Base-by-base conservation (phyloP, 2,888 invertebrate genomes). In the Gasteruption jaculator region DNA sequence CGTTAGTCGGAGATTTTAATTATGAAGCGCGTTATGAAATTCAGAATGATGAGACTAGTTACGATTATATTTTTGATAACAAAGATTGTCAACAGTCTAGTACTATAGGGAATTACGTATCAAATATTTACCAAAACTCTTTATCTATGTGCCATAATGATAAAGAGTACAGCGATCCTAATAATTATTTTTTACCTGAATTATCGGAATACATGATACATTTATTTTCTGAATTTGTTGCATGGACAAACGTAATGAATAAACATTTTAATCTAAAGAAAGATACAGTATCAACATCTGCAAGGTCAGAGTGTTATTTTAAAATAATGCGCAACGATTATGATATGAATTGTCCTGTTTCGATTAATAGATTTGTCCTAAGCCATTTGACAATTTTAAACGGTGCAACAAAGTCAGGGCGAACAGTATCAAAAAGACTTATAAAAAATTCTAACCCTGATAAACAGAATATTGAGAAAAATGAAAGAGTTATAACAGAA, bases 231-330 rank as follows among this genome's bases (percentile, higher is more conserved):
- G 25, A 46, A 26, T 41, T 38, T 38, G 38, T 41, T 24, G 38
- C 34, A 2, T 47, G 41, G 43, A 38, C 47, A 4, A 47, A 44
- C 31, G 40, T 40, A 2, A 43, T 46, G 43, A 12, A 20, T 3
- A n/a, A 4, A n/a, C 19, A 18, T 33, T 46, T 12, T 22, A 2
- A 30, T 14, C 38, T 29, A 5, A 20, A 19, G n/a, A 12, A 26
- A 1, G 18, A 30, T 18, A 36, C 12, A 10, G 31, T 39, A 8
- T 15, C 46, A 8, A 39, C 46, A 16, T 35, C 42, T 1, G 26
- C 39, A 4, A 35, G 36, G 8, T 38, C 42, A 8, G 39, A 46
- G 39, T 29, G 30, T 10, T 38, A 38, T 20, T 46, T 30, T 26
- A 19, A 26, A 25, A 38, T 25, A 1, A 5, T 33, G 20, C 1